Percentiles rank a stretch among this genome's conserved stretches.
These are phyloP conservation scores for Hyposoter dolosus DNA, from an alignment of 2,888 invertebrate species.

Conservation along the genomic window DNA sequence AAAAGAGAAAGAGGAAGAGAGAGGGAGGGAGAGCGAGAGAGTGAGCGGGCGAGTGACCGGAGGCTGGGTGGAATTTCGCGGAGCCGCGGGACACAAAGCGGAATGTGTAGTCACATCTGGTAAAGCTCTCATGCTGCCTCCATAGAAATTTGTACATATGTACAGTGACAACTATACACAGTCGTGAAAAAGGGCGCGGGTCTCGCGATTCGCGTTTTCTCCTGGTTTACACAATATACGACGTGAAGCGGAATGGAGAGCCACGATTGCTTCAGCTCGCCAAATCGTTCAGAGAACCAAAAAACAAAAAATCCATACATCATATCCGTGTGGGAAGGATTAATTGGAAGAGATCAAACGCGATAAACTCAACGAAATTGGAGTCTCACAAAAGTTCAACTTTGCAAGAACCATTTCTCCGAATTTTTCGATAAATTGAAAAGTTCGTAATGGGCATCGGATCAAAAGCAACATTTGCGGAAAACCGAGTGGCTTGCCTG, in stretches of 20 bases:
- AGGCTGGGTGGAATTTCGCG: conserved; percentile 78
- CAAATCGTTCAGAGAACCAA: conserved; percentile 49
- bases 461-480: background rate
- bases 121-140: conserved; percentile 77
- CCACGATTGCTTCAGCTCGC: conserved; percentile 76
- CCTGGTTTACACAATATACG: conserved; percentile 78
- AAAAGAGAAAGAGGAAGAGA: conserved; percentile 10
- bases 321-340: background rate
- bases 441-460: background rate
- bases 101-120: conserved; percentile 81
- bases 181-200: conserved; percentile 21
- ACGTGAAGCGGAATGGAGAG: conserved; percentile 77
- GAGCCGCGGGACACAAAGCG: conserved; percentile 80
- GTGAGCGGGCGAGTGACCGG: conserved; percentile 51
- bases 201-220: conserved; percentile 57
- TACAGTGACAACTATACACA: background rate
- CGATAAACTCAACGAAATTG: background rate
- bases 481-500: no score
- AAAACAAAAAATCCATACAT: conserved; percentile 16
- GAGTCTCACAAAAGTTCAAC: background rate
- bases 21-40: conserved; percentile 12
- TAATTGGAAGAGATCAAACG: background rate
- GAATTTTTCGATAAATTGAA: background rate
- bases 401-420: background rate
- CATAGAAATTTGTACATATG: conserved; percentile 54